phyloP scores from a whole-genome alignment of 1,140 invertebrate genomes.

The Drosophila repletoides region DNA sequence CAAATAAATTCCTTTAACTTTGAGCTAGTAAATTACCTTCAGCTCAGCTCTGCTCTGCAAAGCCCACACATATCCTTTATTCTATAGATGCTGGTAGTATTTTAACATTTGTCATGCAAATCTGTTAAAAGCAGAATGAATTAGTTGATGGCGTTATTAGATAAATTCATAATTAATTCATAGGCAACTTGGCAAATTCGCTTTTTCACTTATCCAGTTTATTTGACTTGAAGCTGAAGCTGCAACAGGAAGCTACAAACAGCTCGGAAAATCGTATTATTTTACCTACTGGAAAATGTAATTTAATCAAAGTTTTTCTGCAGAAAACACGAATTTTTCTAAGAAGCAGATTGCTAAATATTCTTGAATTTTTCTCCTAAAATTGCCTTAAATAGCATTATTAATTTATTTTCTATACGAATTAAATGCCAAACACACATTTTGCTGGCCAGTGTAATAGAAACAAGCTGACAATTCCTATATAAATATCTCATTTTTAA shows the following conservation, averaged over 20 bases:
- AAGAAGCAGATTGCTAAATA: too few species aligned
- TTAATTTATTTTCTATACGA: too few species aligned
- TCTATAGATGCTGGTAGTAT: not conserved
- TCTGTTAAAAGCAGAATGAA: constrained; percentile 48
- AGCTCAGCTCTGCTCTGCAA: too few species aligned
- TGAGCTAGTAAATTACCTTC: constrained; percentile 15
- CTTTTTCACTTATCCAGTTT: constrained; percentile 1
- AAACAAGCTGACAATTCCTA: not conserved
- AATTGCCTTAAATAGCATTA: too few species aligned
- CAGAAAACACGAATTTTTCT: too few species aligned
- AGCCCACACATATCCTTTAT: not conserved
- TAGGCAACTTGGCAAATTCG: constrained; percentile 18
- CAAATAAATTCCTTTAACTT: constrained; percentile 35
- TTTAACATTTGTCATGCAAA: constrained; percentile 29
- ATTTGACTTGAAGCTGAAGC: too few species aligned
- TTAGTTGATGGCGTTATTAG: constrained; percentile 54
- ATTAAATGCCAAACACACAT: not conserved
- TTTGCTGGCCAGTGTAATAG: constrained; percentile 2
- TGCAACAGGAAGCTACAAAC: too few species aligned
- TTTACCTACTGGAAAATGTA: too few species aligned
- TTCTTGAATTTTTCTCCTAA: too few species aligned
- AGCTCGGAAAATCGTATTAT: too few species aligned
- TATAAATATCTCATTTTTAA: constrained; percentile 15
- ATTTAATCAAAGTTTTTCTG: too few species aligned
- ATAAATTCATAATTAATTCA: constrained; percentile 66